phyloP scores from a whole-genome alignment of 2,888 invertebrate species.

The Ptycholaimellus sp. region DNA sequence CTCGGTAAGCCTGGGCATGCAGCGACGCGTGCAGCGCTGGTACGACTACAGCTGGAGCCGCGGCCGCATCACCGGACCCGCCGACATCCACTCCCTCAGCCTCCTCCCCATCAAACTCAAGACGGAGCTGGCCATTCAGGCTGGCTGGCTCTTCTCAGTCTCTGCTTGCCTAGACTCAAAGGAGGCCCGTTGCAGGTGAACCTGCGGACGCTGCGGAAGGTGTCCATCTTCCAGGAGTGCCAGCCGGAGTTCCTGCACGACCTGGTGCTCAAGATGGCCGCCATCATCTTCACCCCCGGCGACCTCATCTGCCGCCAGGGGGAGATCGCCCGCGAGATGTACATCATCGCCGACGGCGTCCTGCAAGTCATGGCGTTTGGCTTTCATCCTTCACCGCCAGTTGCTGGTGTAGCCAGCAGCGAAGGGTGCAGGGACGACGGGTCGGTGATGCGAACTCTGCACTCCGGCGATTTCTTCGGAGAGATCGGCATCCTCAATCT shows the following conservation, averaged over 20 bases:
- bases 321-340: constrained; percentile 85
- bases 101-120: constrained; percentile 80
- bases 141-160: too few species aligned
- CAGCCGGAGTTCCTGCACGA: constrained; percentile 90
- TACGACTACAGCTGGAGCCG: constrained; percentile 95
- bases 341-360: constrained; percentile 88
- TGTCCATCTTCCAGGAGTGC: constrained; percentile 82
- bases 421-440: constrained; percentile 67
- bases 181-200: constrained; percentile 85
- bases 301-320: constrained; percentile 86
- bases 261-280: constrained; percentile 86
- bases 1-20: constrained; percentile 84
- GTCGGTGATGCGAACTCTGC: constrained; percentile 74
- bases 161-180: too few species aligned
- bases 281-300: constrained; percentile 88
- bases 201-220: constrained; percentile 75
- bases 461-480: constrained; percentile 87
- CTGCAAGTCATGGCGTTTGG: constrained; percentile 56
- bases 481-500: constrained; percentile 86
- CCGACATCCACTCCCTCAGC: constrained; percentile 78
- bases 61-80: constrained; percentile 76
- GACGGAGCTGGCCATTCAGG: constrained; percentile 81
- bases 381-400: too few species aligned
- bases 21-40: constrained; percentile 77
- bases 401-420: too few species aligned